Percentiles rank a stretch among this genome's conserved stretches.
Conservation (phyloP, 2,888 invertebrate genomes). For the Drosophila pseudotalamancana region DNA sequence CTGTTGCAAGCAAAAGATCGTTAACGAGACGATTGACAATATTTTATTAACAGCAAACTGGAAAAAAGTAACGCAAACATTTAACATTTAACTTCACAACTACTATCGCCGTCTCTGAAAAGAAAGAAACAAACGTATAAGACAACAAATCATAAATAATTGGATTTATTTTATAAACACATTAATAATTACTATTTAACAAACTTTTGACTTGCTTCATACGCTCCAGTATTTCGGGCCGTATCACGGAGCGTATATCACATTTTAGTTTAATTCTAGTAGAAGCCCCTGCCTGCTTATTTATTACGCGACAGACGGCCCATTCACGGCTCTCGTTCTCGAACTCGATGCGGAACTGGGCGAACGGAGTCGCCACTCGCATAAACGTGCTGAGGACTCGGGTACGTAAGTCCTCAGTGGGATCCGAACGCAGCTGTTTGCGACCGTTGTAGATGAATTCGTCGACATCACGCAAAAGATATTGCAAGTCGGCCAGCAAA, state of each 20-base stretch:
- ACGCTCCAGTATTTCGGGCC: conserved; percentile 42
- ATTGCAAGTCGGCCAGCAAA: conserved; percentile 35
- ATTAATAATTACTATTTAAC: conserved; percentile 2
- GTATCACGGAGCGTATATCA: conserved; percentile 23
- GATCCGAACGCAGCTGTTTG: neutral
- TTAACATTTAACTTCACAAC: neutral
- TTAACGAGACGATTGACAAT: no score
- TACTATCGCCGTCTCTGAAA: conserved; percentile 45
- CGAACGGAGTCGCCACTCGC: conserved; percentile 38
- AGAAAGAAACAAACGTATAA: conserved; percentile 25
- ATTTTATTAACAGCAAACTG: neutral
- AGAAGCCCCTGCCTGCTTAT: neutral
- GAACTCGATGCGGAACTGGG: conserved; percentile 35
- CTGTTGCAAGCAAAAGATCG: neutral
- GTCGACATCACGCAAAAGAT: conserved; percentile 34
- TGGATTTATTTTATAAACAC: conserved; percentile 6
- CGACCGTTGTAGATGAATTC: conserved; percentile 45
- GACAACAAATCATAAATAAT: neutral
- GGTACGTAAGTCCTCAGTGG: conserved; percentile 34
- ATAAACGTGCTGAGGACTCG: conserved; percentile 54
- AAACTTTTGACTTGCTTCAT: conserved; percentile 40
- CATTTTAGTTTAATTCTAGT: conserved; percentile 10
- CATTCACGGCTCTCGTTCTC: conserved; percentile 44
- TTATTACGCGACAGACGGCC: conserved; percentile 36
- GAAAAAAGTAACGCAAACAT: neutral